A percentile compares a stretch with the other conserved stretches of the same genome.
Evolutionary conservation across 2,113 vertebrate genomes (phyloP).

Genomic region (Saguinus imperator): DNA sequence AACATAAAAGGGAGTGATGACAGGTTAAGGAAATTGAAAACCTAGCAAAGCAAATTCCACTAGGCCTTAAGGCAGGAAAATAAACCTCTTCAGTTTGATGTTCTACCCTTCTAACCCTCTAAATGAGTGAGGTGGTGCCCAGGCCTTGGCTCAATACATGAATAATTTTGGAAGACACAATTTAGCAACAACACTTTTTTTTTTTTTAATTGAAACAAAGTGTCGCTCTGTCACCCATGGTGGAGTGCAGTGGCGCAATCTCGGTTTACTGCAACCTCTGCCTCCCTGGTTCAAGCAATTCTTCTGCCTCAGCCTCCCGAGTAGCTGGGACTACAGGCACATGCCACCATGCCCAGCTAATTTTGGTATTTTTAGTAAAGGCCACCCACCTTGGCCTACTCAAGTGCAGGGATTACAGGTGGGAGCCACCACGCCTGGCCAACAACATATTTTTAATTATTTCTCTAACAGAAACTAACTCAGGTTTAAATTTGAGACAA

Average conservation of each 20-base stretch:
- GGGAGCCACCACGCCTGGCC: too few species aligned
- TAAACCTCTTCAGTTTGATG: background rate
- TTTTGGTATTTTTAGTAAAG: too few species aligned
- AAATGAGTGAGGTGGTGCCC: background rate
- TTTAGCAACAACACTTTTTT: background rate
- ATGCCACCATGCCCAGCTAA: too few species aligned
- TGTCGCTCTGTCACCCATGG: too few species aligned
- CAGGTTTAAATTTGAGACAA: conserved; percentile 14
- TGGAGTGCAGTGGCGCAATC: too few species aligned
- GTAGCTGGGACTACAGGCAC: too few species aligned
- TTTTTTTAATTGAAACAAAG: too few species aligned
- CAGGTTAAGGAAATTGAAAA: background rate
- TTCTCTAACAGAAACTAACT: conserved; percentile 22
- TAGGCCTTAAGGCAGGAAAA: background rate
- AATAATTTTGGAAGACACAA: background rate
- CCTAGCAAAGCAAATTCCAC: background rate
- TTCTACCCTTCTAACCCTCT: background rate
- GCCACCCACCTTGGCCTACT: too few species aligned
- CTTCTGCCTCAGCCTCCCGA: too few species aligned
- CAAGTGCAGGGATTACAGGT: too few species aligned
- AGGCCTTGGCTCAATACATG: background rate
- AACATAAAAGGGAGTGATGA: background rate
- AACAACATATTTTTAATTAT: background rate
- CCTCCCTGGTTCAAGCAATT: too few species aligned
- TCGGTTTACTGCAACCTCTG: too few species aligned